These are phyloP conservation scores for Ceraclea dissimilis DNA, from an alignment of 2,888 invertebrate genomes.

Conservation along the genomic window DNA sequence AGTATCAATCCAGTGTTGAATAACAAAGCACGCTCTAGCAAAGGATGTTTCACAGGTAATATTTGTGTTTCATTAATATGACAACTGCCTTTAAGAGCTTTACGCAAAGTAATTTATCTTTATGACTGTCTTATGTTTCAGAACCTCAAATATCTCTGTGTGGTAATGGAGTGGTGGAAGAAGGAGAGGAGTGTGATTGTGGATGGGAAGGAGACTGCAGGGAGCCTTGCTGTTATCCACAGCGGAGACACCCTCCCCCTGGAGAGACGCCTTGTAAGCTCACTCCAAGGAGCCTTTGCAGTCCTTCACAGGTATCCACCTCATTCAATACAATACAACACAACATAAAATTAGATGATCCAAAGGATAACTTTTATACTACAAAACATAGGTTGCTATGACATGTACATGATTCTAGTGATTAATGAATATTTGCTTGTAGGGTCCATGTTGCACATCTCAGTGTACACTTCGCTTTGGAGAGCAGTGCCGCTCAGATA, in stretches of 20 bases:
- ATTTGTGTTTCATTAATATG: no score
- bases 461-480: slow-evolving; percentile 79
- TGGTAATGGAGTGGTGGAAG: slow-evolving; percentile 96
- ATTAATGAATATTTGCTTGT: no score
- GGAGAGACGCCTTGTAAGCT: slow-evolving; percentile 82
- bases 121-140: slow-evolving; percentile 33
- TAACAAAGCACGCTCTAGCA: slow-evolving; percentile 80
- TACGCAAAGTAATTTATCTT: no score
- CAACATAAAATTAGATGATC: no score
- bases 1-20: slow-evolving; percentile 89
- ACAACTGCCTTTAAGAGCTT: no score
- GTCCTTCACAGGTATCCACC: slow-evolving; percentile 65
- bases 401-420: no score
- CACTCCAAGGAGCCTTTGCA: slow-evolving; percentile 70
- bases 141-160: slow-evolving; percentile 92
- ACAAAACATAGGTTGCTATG: no score
- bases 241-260: slow-evolving; percentile 67
- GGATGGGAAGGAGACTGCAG: slow-evolving; percentile 97
- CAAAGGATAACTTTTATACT: no score
- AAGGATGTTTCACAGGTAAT: slow-evolving; percentile 91
- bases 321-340: not conserved
- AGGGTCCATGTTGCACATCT: slow-evolving; percentile 93
- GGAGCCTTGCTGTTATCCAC: slow-evolving; percentile 89
- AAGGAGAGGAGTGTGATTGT: slow-evolving; percentile 97
- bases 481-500: slow-evolving; percentile 85